Percentiles rank a stretch among this genome's conserved stretches.
Evolutionary conservation across 1,140 invertebrate species (phyloP).

Genomic region (Drosophila bocqueti): DNA sequence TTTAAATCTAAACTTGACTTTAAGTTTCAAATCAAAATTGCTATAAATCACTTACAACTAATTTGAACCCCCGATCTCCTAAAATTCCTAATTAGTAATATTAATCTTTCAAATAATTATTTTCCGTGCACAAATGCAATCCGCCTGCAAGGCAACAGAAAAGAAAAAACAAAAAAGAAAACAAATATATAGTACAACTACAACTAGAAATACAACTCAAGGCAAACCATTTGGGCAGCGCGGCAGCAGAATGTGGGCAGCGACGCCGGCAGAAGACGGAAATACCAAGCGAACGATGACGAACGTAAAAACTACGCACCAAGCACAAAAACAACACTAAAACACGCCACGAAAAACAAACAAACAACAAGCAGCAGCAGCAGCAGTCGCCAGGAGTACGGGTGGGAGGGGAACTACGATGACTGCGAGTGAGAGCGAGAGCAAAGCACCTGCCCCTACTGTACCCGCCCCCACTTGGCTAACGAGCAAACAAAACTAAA

Average conservation of each 20-base stretch:
- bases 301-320: constrained; percentile 83
- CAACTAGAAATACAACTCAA: constrained; percentile 55
- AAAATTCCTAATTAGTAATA: too few species aligned
- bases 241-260: constrained; percentile 26
- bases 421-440: constrained; percentile 17
- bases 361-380: constrained; percentile 67
- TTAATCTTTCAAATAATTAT: not conserved
- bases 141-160: constrained; percentile 54
- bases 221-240: constrained; percentile 55
- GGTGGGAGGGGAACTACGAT: constrained; percentile 2
- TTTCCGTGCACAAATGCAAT: constrained; percentile 60
- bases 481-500: constrained; percentile 83
- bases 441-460: constrained; percentile 66
- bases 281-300: constrained; percentile 81
- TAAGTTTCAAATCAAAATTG: too few species aligned
- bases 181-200: constrained; percentile 64
- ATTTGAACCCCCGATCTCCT: too few species aligned
- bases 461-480: constrained; percentile 37
- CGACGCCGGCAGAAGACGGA: constrained; percentile 72
- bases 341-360: constrained; percentile 82
- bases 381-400: constrained; percentile 3
- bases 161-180: constrained; percentile 52
- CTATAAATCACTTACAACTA: too few species aligned
- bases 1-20: too few species aligned
- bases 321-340: constrained; percentile 74